A percentile compares a stretch with the other conserved stretches of the same genome.
Conservation (phyloP, 35 echinoderm and acorn worm species). For the Antedon bifida region DNA sequence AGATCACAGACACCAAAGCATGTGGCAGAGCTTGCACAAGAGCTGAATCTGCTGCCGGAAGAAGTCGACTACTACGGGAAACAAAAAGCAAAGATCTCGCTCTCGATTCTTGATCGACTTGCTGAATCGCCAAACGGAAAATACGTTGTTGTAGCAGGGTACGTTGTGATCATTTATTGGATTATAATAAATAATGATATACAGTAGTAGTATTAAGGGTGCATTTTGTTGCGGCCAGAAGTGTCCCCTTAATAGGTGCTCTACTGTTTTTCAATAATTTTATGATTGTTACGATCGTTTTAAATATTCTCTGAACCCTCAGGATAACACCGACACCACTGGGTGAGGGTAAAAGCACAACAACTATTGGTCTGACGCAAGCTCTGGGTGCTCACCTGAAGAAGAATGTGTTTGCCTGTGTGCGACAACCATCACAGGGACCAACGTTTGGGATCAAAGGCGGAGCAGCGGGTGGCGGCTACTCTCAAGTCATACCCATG, state of each 20-base stretch:
- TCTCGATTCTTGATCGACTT: slow-evolving; percentile 52
- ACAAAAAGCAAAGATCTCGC: slow-evolving; percentile 88
- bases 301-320: background rate
- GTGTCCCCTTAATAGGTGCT: too few species aligned
- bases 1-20: slow-evolving; percentile 89
- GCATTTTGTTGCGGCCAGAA: too few species aligned
- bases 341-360: slow-evolving; percentile 97
- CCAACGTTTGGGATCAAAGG: slow-evolving; percentile 99
- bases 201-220: too few species aligned
- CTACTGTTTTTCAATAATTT: too few species aligned
- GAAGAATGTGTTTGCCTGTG: slow-evolving; percentile 96
- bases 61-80: slow-evolving; percentile 95
- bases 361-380: slow-evolving; percentile 84
- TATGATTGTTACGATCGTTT: too few species aligned
- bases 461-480: slow-evolving; percentile 85
- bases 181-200: too few species aligned
- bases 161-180: background rate
- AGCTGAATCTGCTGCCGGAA: slow-evolving; percentile 64
- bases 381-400: slow-evolving; percentile 77
- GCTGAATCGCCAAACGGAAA: slow-evolving; percentile 57
- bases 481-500: slow-evolving; percentile 96
- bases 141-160: slow-evolving; percentile 91
- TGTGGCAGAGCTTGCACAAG: slow-evolving; percentile 71
- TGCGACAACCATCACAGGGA: slow-evolving; percentile 93
- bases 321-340: slow-evolving; percentile 96